Evolutionary conservation across 2,888 invertebrate genomes (phyloP).

Genomic region (Drosophila kambysellisi): DNA sequence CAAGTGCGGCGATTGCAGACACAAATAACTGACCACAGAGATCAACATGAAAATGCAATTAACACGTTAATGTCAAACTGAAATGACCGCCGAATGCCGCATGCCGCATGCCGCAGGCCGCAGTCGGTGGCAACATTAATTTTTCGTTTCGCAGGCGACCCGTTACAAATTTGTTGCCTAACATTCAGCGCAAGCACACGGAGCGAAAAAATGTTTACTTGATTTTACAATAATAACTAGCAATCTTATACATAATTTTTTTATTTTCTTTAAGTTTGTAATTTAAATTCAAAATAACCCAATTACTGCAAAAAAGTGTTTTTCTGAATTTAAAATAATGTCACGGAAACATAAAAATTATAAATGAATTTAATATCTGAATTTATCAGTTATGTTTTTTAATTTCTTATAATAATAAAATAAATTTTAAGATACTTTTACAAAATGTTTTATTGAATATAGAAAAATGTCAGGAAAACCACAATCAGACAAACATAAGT

Average conservation of each 20-base stretch:
- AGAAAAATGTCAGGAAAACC: neutral
- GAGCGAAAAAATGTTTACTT: neutral
- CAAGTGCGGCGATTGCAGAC: slow-evolving; percentile 15
- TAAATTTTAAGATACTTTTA: neutral
- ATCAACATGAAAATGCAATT: slow-evolving; percentile 79
- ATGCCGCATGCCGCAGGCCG: slow-evolving; percentile 10
- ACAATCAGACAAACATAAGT: neutral
- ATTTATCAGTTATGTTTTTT: no score
- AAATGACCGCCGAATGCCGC: slow-evolving; percentile 47
- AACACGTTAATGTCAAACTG: slow-evolving; percentile 74
- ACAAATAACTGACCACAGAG: slow-evolving; percentile 57
- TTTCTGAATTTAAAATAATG: neutral
- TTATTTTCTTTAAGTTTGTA: no score
- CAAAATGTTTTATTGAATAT: neutral
- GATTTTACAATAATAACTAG: neutral
- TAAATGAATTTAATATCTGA: neutral
- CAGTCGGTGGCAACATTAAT: slow-evolving; percentile 30
- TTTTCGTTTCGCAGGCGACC: slow-evolving; percentile 32
- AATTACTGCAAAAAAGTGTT: neutral
- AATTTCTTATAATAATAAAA: neutral
- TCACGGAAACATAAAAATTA: neutral
- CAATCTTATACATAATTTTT: no score
- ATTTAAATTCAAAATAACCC: no score
- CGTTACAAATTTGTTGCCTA: slow-evolving; percentile 38
- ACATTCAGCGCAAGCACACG: slow-evolving; percentile 13